Percentiles rank a stretch among this genome's conserved stretches.
Evolutionary conservation across 2,113 vertebrate genomes (phyloP).

Genomic region (Bagarius yarrelli): DNA sequence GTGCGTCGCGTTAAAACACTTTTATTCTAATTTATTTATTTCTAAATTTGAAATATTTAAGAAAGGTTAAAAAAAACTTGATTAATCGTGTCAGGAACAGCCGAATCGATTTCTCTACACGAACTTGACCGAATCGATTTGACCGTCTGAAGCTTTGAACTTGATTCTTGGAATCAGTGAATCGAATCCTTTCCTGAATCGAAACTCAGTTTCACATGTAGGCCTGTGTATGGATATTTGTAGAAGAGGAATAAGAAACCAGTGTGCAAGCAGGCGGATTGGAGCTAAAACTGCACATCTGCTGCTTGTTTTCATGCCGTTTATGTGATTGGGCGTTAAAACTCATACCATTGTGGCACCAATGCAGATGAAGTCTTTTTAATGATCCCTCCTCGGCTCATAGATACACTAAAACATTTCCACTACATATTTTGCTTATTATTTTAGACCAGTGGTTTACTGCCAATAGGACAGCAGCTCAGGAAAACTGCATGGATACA

Average conservation of each 20-base stretch:
- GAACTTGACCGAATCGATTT: background rate
- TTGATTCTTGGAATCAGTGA: background rate
- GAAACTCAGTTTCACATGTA: background rate
- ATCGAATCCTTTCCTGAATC: background rate
- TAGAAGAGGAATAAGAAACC: background rate
- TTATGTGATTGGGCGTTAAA: background rate
- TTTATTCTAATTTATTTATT: too few species aligned
- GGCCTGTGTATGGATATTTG: conserved; percentile 32
- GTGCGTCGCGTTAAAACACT: too few species aligned
- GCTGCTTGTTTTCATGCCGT: background rate
- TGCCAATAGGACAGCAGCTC: conserved; percentile 15
- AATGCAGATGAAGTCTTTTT: background rate
- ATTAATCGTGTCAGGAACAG: too few species aligned
- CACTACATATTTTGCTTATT: background rate
- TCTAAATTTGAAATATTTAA: too few species aligned
- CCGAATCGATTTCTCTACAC: background rate
- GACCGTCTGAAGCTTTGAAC: background rate
- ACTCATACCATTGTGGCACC: background rate
- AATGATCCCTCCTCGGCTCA: background rate
- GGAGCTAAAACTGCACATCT: background rate
- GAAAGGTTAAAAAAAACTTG: too few species aligned
- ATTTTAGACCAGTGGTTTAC: conserved; percentile 10
- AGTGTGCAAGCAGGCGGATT: background rate
- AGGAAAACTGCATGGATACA: conserved; percentile 43
- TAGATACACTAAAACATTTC: background rate